Percentiles rank a stretch among this genome's conserved stretches.
These are phyloP conservation scores for Trachemys scripta DNA, from an alignment of 2,113 vertebrate genomes.

Conservation along the genomic window DNA sequence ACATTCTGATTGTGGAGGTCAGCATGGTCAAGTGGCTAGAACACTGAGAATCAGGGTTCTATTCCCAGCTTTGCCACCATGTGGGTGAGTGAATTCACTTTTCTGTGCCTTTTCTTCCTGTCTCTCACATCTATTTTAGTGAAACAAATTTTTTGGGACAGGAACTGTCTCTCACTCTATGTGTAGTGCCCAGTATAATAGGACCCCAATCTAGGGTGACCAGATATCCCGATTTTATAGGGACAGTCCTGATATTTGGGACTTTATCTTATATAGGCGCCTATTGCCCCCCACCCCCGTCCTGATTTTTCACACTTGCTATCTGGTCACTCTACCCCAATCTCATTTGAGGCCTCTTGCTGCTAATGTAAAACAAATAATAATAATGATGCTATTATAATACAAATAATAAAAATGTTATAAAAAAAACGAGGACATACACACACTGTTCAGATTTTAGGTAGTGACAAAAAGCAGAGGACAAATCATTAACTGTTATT, in stretches of 20 bases:
- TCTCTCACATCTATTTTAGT: neutral
- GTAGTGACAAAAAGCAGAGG: neutral
- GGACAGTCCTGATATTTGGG: too few species aligned
- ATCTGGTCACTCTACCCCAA: neutral
- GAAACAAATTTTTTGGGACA: neutral
- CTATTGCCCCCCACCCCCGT: too few species aligned
- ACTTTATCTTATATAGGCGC: too few species aligned
- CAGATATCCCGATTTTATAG: too few species aligned
- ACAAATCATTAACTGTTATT: conserved; percentile 10
- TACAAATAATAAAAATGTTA: neutral
- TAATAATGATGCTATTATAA: neutral
- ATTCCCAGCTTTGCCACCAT: neutral
- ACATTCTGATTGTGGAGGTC: neutral
- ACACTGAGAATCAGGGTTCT: neutral
- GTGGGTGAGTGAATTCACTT: neutral
- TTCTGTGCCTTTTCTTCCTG: neutral
- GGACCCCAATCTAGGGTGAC: neutral
- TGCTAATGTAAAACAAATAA: neutral
- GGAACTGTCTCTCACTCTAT: neutral
- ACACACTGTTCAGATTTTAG: neutral
- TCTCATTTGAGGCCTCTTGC: neutral
- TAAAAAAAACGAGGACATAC: neutral
- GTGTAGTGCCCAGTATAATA: neutral
- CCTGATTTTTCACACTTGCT: too few species aligned
- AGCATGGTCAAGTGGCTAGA: neutral